Percentiles rank a stretch among this genome's conserved stretches.
phyloP scores from a whole-genome alignment of 2,113 vertebrate genomes.

The Butorides virescens region DNA sequence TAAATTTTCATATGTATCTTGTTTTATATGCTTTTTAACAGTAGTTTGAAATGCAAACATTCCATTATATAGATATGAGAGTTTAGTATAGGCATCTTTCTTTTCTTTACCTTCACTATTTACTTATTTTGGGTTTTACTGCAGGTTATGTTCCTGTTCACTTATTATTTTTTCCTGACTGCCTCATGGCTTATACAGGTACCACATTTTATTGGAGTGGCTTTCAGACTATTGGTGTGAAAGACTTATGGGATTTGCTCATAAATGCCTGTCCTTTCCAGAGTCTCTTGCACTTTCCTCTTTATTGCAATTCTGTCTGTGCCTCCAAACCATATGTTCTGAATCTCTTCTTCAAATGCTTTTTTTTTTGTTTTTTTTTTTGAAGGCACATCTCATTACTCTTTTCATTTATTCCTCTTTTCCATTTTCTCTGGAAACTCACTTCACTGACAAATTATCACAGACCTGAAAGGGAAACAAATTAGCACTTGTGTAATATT shows the following conservation, averaged over 20 bases:
- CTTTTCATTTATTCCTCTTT: background rate
- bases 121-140: background rate
- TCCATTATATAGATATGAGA: background rate
- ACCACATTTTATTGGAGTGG: conserved; percentile 24
- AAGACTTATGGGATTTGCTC: conserved; percentile 29
- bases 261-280: background rate
- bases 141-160: background rate
- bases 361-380: no score
- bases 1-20: background rate
- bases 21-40: background rate
- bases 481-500: background rate
- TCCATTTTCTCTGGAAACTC: background rate
- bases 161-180: background rate
- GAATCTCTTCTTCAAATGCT: background rate
- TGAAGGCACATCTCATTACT: background rate
- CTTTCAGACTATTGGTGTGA: conserved; percentile 39
- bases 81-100: background rate
- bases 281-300: background rate
- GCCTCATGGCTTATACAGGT: background rate
- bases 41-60: background rate
- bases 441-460: background rate
- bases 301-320: conserved; percentile 25
- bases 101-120: background rate
- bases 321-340: background rate
- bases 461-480: background rate